Base-by-base conservation (phyloP, 2,888 invertebrate genomes). In the Tridacna crocea region DNA sequence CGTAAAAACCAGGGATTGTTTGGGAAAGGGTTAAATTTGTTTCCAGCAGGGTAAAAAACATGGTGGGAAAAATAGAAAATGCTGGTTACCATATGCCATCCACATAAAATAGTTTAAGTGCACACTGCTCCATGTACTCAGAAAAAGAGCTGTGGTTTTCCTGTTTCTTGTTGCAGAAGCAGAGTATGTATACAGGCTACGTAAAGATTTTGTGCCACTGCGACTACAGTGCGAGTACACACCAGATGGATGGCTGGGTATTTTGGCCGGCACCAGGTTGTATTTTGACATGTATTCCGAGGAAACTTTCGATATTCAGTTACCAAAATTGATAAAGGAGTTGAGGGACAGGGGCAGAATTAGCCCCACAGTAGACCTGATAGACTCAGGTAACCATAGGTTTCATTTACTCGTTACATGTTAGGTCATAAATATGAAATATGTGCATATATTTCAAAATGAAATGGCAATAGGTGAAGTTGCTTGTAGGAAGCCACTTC, bases 231-330 rank as follows among this genome's bases (percentile, higher is more conserved):
- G 85, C 10, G 88, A 89, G 19, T 94, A 93, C 77, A 79, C 85
- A 1, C 93, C 94, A 8, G 94, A 94, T 80, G 94, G 94, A n/a
- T 94, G 94, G 94, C 89, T 94, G 48, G 94, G 94, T 0, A 91
- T 94, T 72, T 80, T 94, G 75, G 92, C 93, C 10, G 94, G 94
- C 10, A 93, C 93, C 11, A 86, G 89, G 8, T 89, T 94, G 46
- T 93, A 93, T 82, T 93, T 94, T 79, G 93, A 94, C 84, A 87
- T 94, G 83, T 91, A 89, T 75, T 79, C 82, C 0, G 89, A 90
- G 17, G 88, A 88, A 15, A 80, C 79, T 15, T 72, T 91, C 0
- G 90, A 92, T 10, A 60, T 72, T 36, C 89, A 91, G 82, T 84
- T 93, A 19, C 89, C 88, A 11, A 86, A 89, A 68, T 80, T 94